Base-by-base conservation (phyloP, 2,797 vertebrate species). In the Zalophus californianus region DNA sequence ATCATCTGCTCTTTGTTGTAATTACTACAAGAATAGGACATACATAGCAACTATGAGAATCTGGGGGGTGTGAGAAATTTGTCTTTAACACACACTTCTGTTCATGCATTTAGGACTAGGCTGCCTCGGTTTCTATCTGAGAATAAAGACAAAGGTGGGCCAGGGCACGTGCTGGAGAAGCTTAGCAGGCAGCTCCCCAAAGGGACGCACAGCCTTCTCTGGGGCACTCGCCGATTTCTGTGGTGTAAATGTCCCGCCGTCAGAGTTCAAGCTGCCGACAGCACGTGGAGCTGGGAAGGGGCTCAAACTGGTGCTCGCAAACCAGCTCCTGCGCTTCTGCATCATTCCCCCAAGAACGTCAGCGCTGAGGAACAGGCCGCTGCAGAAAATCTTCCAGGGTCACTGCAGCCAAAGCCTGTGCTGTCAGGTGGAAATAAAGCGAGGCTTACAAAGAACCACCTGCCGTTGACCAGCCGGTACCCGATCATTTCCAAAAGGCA, bases 101-200 rank as follows among this genome's bases (percentile, higher is more conserved):
- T 16, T 54, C 58, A 21, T 3, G 0, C 21, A 14, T 48, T 86
- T n/a, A n/a, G 44, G 72, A 66, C 27, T 2, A 6, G 54, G 70
- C 58, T 13, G 6, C 35, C 32, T 14, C 70, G 68, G 20, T 38
- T 85, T 41, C 56, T 25, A 38, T 25, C 52, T 75, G 68, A 60
- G 54, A 32, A 32, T 21, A 7, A 38, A 62, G 3, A 14, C 16
- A 27, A 3, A 54, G 20, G 13, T 0, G 2, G 27, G 56, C 25
- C 41, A 16, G 2, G 44, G 21, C 20, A 14, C 1, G 1, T 25
- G 27, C 48, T 41, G 82, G 6, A 62, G 60, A 77, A 35, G 23
- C 35, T 77, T 27, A 62, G 7, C 72, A 2, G 3, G 23, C 56
- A 20, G 44, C 44, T 52, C 41, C 48, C 44, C 18, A 10, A 23